A percentile compares a stretch with the other conserved stretches of the same genome.
phyloP scores from a whole-genome alignment of 2,888 invertebrate species.

The Mimachlamys varia region DNA sequence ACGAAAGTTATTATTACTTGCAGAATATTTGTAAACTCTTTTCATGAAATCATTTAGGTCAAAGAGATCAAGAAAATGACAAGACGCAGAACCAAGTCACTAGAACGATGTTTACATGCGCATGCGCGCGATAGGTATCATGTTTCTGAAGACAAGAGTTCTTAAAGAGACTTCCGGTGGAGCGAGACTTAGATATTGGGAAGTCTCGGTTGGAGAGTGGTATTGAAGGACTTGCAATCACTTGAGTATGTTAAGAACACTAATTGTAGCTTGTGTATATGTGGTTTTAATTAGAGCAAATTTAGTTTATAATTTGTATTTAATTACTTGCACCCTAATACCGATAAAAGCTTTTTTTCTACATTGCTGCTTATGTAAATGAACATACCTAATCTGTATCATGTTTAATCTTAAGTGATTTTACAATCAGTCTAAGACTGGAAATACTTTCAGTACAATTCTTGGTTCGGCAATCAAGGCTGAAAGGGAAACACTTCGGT shows the following conservation, averaged over 20 bases:
- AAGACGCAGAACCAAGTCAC: neutral
- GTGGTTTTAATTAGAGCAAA: neutral
- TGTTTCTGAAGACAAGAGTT: neutral
- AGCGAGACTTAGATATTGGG: neutral
- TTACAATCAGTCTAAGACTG: neutral
- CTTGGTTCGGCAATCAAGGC: neutral
- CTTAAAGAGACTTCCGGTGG: neutral
- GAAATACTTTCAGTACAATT: neutral
- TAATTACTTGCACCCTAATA: neutral
- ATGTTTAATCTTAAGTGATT: neutral
- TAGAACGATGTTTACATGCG: neutral
- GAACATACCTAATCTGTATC: neutral
- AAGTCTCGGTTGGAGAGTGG: neutral
- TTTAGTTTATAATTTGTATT: neutral
- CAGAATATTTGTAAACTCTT: too few relatives aligned
- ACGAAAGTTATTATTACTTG: too few relatives aligned
- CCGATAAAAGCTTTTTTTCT: neutral
- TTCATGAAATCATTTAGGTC: neutral
- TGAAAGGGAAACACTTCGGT: neutral
- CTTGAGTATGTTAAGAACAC: neutral
- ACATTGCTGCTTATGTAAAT: neutral
- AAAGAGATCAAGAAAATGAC: neutral
- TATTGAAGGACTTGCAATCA: neutral
- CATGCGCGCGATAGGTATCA: neutral
- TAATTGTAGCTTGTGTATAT: neutral